Conservation (phyloP, 2,113 vertebrate genomes). For the Scomber scombrus region DNA sequence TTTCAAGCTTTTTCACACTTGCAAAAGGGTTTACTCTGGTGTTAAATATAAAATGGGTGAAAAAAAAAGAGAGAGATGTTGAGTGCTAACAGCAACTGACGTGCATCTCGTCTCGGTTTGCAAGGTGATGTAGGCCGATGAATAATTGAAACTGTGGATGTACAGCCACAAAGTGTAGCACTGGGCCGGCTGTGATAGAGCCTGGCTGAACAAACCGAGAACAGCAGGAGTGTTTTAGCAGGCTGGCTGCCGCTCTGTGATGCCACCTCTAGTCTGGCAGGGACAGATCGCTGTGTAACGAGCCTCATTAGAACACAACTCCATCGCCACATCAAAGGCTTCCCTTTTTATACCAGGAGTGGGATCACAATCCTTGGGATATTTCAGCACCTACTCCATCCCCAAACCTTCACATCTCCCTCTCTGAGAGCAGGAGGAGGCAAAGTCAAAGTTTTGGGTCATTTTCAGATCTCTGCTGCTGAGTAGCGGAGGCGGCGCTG, state of each 20-base stretch:
- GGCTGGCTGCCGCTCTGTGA: slow-evolving; percentile 68
- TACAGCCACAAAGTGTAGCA: slow-evolving; percentile 63
- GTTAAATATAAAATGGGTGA: neutral
- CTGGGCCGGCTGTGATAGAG: slow-evolving; percentile 65
- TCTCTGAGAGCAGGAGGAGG: slow-evolving; percentile 46
- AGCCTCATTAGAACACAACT: slow-evolving; percentile 76
- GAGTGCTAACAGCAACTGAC: slow-evolving; percentile 42
- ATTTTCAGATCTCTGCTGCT: slow-evolving; percentile 69
- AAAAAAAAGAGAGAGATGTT: neutral
- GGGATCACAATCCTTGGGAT: slow-evolving; percentile 73
- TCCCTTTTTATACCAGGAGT: slow-evolving; percentile 59
- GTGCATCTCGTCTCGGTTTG: slow-evolving; percentile 44
- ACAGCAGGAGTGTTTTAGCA: slow-evolving; percentile 75
- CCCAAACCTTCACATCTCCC: slow-evolving; percentile 45
- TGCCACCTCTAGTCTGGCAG: slow-evolving; percentile 73
- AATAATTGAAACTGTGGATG: slow-evolving; percentile 75
- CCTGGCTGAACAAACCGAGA: slow-evolving; percentile 73
- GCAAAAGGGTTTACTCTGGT: slow-evolving; percentile 1
- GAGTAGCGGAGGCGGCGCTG: slow-evolving; percentile 51
- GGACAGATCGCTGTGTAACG: slow-evolving; percentile 67
- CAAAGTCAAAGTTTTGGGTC: slow-evolving; percentile 69
- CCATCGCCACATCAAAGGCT: slow-evolving; percentile 70
- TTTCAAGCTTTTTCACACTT: neutral
- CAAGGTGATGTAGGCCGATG: slow-evolving; percentile 53
- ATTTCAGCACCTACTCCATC: slow-evolving; percentile 56